Percentiles rank a stretch among this genome's conserved stretches.
phyloP scores from a whole-genome alignment of 2,797 vertebrate species.

The Notamacropus eugenii region DNA sequence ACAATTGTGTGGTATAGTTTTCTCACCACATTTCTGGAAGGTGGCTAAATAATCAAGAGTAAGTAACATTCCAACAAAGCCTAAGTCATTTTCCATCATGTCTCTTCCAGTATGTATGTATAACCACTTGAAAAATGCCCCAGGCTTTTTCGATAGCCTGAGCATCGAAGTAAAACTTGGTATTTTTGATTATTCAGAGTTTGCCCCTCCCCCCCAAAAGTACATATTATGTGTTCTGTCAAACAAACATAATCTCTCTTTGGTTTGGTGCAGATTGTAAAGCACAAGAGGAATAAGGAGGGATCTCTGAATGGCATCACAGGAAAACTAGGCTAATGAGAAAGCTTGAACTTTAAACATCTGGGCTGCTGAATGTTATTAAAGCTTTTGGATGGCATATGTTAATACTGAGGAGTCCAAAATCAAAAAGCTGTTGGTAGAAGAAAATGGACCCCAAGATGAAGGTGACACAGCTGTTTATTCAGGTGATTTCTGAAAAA shows the following conservation, averaged over 20 bases:
- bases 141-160: background rate
- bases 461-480: conserved; percentile 62
- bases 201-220: background rate
- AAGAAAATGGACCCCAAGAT: conserved; percentile 37
- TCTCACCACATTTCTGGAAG: background rate
- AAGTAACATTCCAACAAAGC: background rate
- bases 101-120: background rate
- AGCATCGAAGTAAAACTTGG: background rate
- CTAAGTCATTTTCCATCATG: background rate
- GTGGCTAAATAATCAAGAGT: background rate
- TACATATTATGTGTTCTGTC: background rate
- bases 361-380: conserved; percentile 1
- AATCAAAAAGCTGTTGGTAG: conserved; percentile 40
- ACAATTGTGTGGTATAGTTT: background rate
- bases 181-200: background rate
- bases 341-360: conserved; percentile 23
- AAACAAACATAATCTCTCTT: background rate
- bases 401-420: conserved; percentile 28
- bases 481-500: conserved; percentile 59
- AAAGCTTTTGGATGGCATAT: conserved; percentile 43
- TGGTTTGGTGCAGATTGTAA: background rate
- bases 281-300: background rate
- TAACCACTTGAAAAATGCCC: background rate
- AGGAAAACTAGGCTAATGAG: conserved; percentile 12
- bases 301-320: background rate